phyloP scores from a whole-genome alignment of 2,888 invertebrate genomes.

The Meteorus colon region DNA sequence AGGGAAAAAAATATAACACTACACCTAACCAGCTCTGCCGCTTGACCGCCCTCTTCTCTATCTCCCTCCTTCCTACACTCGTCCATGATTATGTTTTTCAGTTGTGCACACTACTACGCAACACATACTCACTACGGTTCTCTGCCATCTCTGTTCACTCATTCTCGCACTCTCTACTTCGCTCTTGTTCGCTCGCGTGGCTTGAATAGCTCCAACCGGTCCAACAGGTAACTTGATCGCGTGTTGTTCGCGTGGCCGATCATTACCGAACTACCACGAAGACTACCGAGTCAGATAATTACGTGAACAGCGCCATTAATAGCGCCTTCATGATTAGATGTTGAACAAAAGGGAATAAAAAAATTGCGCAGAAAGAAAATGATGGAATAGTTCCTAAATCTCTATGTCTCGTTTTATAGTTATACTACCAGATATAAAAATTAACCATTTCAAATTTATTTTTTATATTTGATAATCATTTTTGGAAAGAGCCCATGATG shows the following conservation, averaged over 20 bases:
- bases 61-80: neutral
- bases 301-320: conserved; percentile 70
- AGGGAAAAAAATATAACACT: conserved; percentile 17
- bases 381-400: too few species aligned
- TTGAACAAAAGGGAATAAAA: neutral
- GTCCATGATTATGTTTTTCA: conserved; percentile 18
- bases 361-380: neutral
- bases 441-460: too few species aligned
- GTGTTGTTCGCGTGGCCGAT: conserved; percentile 73
- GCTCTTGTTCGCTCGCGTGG: conserved; percentile 35
- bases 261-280: conserved; percentile 61
- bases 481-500: too few species aligned
- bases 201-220: conserved; percentile 57
- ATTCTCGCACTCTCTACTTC: conserved; percentile 27
- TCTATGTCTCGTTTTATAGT: too few species aligned
- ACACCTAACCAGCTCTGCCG: conserved; percentile 2
- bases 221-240: conserved; percentile 67
- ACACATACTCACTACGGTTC: conserved; percentile 41
- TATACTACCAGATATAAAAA: too few species aligned
- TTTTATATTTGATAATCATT: too few species aligned
- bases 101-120: conserved; percentile 22
- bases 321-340: conserved; percentile 14
- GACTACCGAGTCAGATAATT: conserved; percentile 64
- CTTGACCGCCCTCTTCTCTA: conserved; percentile 5
- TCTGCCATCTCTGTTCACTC: conserved; percentile 38